Base-by-base conservation (phyloP, 2,797 vertebrate species). In the Gallinago nigripennis region DNA sequence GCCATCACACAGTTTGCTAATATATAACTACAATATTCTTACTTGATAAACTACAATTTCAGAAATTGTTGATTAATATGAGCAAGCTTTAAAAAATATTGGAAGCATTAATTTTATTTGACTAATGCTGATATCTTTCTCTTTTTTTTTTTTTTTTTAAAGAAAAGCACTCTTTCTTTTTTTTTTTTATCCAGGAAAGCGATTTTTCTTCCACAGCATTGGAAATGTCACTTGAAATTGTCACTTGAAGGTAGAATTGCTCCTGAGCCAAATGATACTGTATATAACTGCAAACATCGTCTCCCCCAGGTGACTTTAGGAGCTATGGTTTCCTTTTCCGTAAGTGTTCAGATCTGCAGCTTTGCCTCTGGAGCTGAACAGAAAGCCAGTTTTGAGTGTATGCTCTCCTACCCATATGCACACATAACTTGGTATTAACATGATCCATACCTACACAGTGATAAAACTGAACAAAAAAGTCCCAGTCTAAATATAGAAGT, bases 1-100 rank as follows among this genome's bases (percentile, higher is more conserved):
- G 98, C 92, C 97, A 97, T 93, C 80, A 95, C 94, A 97, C 97
- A 98, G 91, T 96, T 96, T 95, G 97, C 96, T 98, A 98, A 98
- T 95, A 94, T 95, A 96, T 83, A 97, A 96, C 90, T 77, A 89
- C 82, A 97, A 96, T 93, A 97, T 97, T 88, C 93, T 79, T 90
- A 82, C 9, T 43, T 96, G 91, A 97, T 96, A 95, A 97, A 95
- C 84, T 86, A 85, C 94, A 86, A 56, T 92, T 97, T 97, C 93
- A 97, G 95, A 96, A 97, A 88, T 7, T 73, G 76, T 86, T 97
- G 95, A 96, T 95, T 95, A 87, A 91, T 93, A 96, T 41, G 64
- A 97, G 25, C 45, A 90, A 95, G 94, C 50, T 91, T 83, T 81
- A 60, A 96, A 96, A 97, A 96, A 97, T 92, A 97, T 89, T 95